Conservation (phyloP, 2,888 invertebrate species). For the Parnassius apollo region DNA sequence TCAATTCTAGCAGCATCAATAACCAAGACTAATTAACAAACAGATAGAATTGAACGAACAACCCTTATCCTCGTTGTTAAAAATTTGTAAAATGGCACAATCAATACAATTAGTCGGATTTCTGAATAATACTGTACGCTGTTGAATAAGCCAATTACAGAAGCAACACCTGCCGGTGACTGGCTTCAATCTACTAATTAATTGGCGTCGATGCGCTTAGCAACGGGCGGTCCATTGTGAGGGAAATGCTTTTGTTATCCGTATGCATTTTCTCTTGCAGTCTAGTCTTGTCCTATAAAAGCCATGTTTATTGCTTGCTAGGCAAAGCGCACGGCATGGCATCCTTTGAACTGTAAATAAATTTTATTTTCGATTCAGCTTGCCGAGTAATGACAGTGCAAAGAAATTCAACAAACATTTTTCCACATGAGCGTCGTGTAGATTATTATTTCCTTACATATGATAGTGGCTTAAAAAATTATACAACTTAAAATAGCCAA, state of each 20-base stretch:
- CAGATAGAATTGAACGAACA: not conserved
- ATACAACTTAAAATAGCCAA: too few species aligned
- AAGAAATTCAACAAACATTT: too few species aligned
- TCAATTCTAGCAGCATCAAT: too few species aligned
- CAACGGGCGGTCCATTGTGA: constrained; percentile 15
- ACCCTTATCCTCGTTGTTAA: not conserved
- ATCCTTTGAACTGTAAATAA: too few species aligned
- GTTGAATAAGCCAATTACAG: constrained; percentile 24
- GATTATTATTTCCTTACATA: too few species aligned
- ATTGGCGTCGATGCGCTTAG: constrained; percentile 24
- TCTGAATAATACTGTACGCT: not conserved
- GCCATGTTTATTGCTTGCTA: constrained; percentile 10
- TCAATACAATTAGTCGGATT: constrained; percentile 19
- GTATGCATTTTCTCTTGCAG: constrained; percentile 17
- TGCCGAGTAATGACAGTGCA: too few species aligned
- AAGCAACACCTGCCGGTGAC: constrained; percentile 24
- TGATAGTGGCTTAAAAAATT: too few species aligned
- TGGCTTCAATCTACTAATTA: constrained; percentile 24
- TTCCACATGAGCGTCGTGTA: too few species aligned
- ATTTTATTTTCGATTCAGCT: too few species aligned
- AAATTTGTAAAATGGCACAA: constrained; percentile 3
- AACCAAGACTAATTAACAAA: not conserved
- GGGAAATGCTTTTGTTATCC: constrained; percentile 20
- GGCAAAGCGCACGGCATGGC: not conserved
- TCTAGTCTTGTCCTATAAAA: constrained; percentile 22